These are phyloP conservation scores for Labeo catla DNA, from an alignment of 2,113 vertebrate genomes.

Conservation along the genomic window DNA sequence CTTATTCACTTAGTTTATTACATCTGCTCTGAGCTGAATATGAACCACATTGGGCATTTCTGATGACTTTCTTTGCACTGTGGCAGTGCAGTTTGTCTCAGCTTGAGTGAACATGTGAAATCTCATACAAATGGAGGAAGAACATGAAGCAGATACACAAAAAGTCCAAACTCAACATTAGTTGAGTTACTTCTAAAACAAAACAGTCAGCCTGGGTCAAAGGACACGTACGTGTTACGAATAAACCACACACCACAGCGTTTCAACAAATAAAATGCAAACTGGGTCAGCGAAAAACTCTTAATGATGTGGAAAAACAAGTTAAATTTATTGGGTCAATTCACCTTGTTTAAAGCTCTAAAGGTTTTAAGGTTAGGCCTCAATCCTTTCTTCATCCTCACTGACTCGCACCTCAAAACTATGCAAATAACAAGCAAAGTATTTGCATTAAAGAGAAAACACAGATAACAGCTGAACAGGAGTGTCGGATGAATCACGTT, in stretches of 20 bases:
- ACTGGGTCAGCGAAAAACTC: background rate
- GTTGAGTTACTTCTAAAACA: background rate
- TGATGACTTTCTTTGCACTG: background rate
- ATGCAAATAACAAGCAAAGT: slow-evolving; percentile 4
- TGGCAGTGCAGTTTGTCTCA: background rate
- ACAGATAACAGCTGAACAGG: slow-evolving; percentile 3
- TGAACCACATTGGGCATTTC: background rate
- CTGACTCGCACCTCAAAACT: background rate
- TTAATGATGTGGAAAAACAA: slow-evolving; percentile 26
- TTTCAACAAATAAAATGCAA: slow-evolving; percentile 19
- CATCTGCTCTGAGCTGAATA: background rate
- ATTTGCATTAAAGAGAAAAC: slow-evolving; percentile 14
- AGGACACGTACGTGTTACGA: background rate
- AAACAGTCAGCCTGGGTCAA: background rate
- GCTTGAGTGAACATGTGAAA: slow-evolving; percentile 14
- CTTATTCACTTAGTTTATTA: background rate
- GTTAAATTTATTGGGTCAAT: background rate
- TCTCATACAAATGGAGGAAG: background rate
- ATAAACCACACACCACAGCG: background rate
- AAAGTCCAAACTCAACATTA: background rate
- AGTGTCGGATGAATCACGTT: background rate
- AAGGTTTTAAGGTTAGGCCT: slow-evolving; percentile 1
- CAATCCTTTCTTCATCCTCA: background rate
- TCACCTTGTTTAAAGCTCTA: background rate
- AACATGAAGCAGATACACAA: background rate